These are phyloP conservation scores for Aradus depressus DNA, from an alignment of 2,888 invertebrate genomes.

Conservation along the genomic window DNA sequence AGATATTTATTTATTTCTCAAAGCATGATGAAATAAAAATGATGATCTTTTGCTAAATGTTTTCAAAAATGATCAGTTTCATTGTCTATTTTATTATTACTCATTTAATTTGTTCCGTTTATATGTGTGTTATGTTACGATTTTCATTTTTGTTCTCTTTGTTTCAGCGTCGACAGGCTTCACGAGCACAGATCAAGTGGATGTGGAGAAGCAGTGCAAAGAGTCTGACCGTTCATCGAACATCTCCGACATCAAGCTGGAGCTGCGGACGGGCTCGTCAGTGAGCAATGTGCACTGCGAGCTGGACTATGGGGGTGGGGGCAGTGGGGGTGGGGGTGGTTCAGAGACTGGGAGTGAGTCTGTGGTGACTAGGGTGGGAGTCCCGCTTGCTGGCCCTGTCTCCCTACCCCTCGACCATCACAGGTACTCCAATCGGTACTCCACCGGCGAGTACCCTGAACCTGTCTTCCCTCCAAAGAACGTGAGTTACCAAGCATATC, in stretches of 20 bases:
- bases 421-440: conserved; percentile 48
- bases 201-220: conserved; percentile 47
- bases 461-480: conserved; percentile 65
- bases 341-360: conserved; percentile 49
- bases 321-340: conserved; percentile 52
- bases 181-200: conserved; percentile 40
- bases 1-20: background rate
- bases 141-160: background rate
- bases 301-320: conserved; percentile 41
- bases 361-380: conserved; percentile 45
- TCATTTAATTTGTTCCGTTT: background rate
- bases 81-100: background rate
- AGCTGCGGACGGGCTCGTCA: conserved; percentile 71
- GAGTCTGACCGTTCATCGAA: conserved; percentile 79
- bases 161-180: conserved; percentile 16
- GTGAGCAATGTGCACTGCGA: conserved; percentile 50
- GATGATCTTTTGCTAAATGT: background rate
- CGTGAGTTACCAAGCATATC: conserved; percentile 32
- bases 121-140: background rate
- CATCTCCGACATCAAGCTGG: conserved; percentile 83
- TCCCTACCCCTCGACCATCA: conserved; percentile 44
- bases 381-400: conserved; percentile 67
- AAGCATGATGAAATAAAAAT: background rate
- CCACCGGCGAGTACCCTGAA: conserved; percentile 63
- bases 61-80: background rate